Conservation (phyloP, 2,797 vertebrate genomes). For the Semaprochilodus insignis region DNA sequence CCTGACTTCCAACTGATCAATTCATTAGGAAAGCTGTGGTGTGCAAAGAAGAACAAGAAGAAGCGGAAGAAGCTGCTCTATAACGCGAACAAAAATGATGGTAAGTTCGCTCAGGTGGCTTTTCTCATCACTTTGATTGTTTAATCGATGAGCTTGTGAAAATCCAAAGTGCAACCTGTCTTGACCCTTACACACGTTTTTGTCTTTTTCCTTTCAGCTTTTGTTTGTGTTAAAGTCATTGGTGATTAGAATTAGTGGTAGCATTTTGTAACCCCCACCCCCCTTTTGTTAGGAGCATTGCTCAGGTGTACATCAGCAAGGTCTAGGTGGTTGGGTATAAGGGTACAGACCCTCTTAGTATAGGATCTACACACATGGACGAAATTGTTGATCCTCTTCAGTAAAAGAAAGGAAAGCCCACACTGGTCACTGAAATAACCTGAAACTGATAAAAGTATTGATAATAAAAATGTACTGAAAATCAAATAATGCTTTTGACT, state of each 20-base stretch:
- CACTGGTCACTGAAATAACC: too few relatives aligned
- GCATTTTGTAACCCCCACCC: too few relatives aligned
- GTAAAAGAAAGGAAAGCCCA: too few relatives aligned
- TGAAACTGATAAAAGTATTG: too few relatives aligned
- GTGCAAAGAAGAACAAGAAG: slow-evolving; percentile 98
- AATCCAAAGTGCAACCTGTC: neutral
- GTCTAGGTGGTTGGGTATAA: neutral
- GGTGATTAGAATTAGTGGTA: too few relatives aligned
- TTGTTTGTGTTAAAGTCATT: neutral
- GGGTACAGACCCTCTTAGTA: neutral
- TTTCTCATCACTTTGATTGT: neutral
- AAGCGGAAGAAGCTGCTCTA: slow-evolving; percentile 95
- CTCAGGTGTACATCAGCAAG: neutral
- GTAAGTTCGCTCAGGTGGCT: slow-evolving; percentile 70
- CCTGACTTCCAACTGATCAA: slow-evolving; percentile 19
- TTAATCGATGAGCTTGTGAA: neutral
- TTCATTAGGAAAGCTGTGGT: slow-evolving; percentile 93
- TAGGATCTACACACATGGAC: neutral
- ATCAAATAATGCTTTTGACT: too few relatives aligned
- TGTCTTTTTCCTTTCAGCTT: neutral
- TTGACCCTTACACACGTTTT: neutral
- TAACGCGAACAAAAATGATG: slow-evolving; percentile 93
- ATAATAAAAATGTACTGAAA: too few relatives aligned
- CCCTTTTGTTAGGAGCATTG: neutral
- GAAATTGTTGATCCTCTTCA: too few relatives aligned